Base-by-base conservation (phyloP, 2,113 vertebrate species). In the Antechinus flavipes region DNA sequence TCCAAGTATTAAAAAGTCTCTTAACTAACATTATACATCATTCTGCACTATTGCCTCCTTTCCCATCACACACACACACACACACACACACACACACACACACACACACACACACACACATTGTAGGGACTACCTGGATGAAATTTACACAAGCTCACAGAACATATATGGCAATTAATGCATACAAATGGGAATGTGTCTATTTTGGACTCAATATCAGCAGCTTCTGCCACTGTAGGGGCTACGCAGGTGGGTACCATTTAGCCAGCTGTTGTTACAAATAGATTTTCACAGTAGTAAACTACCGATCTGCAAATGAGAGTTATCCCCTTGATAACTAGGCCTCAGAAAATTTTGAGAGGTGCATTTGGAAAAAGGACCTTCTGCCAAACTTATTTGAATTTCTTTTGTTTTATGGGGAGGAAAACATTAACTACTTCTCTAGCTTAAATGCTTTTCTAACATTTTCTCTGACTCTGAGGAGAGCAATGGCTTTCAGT, bases 381-480 rank as follows among this genome's bases (percentile, higher is more conserved):
- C 27, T 30, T 11, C 76, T 94, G 90, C 14, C 14, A 92, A 93
- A 56, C 52, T 54, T 91, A 11, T 93, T 76, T 56, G 58, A 93
- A 95, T 91, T 58, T 16, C 30, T 2, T 9, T 25, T 93, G 12
- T 30, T 76, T 56, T 91, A 1, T 91, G n/a, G 94, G 47, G 76
- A 26, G 89, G 8, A 90, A 91, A 84, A 61, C 49, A 90, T 89
- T 42, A 92, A 52, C 58, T 2, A 23, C 9, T 89, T 84, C 23
- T 56, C 91, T 30, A 92, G 55, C 47, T 91, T 91, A 22, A 76
- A 47, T 14, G 89, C 35, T 56, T 49, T 9, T 30, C 42, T 58
- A 68, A 89, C 84, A 49, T 90, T 94, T 11, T 90, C 49, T 52
- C 49, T 95, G 1, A 27, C 25, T 30, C 27, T 91, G 16, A 96